phyloP scores from a whole-genome alignment of 2,888 invertebrate genomes.

The Agonopterix heracliana region DNA sequence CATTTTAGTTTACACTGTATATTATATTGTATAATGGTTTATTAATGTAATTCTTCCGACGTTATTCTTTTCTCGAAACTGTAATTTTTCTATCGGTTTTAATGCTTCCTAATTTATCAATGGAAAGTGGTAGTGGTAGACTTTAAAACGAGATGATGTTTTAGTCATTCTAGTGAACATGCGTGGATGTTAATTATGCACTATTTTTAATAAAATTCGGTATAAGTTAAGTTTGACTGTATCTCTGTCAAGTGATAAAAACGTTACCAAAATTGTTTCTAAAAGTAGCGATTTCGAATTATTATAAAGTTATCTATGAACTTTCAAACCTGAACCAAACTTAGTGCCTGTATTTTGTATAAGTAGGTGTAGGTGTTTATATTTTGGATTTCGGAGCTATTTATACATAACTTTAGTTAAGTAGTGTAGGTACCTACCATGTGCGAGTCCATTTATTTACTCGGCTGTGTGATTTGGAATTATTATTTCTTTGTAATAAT shows the following conservation, averaged over 20 bases:
- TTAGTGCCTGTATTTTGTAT: conserved; percentile 38
- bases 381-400: conserved; percentile 31
- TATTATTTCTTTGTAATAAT: conserved; percentile 2
- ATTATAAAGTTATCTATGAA: no score
- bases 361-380: conserved; percentile 40
- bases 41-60: no score
- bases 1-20: no score
- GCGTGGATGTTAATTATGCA: neutral
- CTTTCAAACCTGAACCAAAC: conserved; percentile 13
- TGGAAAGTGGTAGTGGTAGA: no score
- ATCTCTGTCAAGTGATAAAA: neutral
- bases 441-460: conserved; percentile 21
- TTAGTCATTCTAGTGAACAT: no score
- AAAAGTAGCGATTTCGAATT: neutral
- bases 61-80: no score
- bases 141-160: no score
- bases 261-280: neutral
- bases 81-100: no score
- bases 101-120: no score
- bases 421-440: conserved; percentile 18
- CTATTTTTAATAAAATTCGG: neutral
- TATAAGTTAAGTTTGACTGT: neutral
- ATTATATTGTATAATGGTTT: no score
- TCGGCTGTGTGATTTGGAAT: conserved; percentile 33
- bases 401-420: conserved; percentile 30